These are phyloP conservation scores for Cassiopea andromeda DNA, from an alignment of 30 jellyfish, hydroid and myxozoan genomes.

Conservation along the genomic window DNA sequence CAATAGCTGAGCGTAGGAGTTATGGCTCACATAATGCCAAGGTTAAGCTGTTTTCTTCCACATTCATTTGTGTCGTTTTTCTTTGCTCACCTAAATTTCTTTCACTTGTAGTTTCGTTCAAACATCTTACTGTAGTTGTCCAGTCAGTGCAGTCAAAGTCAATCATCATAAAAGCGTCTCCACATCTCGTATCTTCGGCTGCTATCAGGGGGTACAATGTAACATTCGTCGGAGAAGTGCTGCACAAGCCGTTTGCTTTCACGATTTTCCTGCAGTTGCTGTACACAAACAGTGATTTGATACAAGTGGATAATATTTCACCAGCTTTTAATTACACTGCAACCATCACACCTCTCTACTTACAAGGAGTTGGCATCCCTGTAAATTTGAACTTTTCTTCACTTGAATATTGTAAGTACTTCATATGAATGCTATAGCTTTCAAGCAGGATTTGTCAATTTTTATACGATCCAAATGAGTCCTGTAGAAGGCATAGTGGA, in stretches of 20 bases:
- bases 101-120: neutral
- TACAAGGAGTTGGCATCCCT: conserved; percentile 26
- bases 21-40: too few species aligned
- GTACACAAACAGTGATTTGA: neutral
- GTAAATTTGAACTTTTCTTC: neutral
- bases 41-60: too few species aligned
- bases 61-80: neutral
- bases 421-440: too few species aligned
- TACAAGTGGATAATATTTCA: neutral
- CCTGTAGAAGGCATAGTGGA: too few species aligned
- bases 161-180: neutral
- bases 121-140: neutral
- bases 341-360: conserved; percentile 2
- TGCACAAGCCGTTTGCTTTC: neutral
- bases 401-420: conserved; percentile 14
- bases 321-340: conserved; percentile 20
- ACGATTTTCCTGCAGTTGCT: neutral
- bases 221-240: neutral
- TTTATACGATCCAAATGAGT: too few species aligned
- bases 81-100: neutral
- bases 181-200: neutral
- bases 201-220: conserved; percentile 22
- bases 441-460: too few species aligned
- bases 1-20: too few species aligned
- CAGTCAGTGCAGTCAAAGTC: neutral